Evolutionary conservation across 2,113 vertebrate genomes (phyloP).

Genomic region (Notechis scutatus): DNA sequence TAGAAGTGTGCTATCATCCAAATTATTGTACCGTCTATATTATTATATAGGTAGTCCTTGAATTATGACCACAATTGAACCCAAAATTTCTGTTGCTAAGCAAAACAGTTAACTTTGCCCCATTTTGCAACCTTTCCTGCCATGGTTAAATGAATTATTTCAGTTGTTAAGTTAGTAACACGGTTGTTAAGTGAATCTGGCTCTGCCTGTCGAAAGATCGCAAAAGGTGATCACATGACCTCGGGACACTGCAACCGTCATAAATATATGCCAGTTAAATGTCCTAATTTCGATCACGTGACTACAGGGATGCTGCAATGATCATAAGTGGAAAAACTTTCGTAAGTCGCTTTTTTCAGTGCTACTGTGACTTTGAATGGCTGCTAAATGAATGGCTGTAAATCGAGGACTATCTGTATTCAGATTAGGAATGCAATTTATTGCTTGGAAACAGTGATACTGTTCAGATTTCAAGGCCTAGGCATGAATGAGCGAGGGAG

Average conservation of each 20-base stretch:
- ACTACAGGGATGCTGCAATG: background rate
- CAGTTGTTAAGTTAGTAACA: background rate
- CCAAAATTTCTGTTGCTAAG: background rate
- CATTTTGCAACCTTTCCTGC: background rate
- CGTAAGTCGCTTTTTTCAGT: background rate
- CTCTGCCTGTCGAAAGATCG: background rate
- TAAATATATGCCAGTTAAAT: background rate
- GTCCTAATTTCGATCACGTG: background rate
- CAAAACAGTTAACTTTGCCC: background rate
- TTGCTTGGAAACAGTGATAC: background rate
- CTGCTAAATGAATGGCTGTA: background rate
- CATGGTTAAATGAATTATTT: background rate
- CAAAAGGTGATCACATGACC: background rate
- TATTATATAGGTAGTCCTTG: background rate
- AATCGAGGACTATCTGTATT: background rate
- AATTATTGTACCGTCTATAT: background rate
- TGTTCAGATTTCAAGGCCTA: background rate
- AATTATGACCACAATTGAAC: background rate
- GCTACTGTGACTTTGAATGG: background rate
- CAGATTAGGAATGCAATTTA: background rate
- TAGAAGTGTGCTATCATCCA: background rate
- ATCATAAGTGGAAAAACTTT: background rate
- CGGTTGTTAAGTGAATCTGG: background rate
- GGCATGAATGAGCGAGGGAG: background rate
- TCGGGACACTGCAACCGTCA: background rate